phyloP scores from a whole-genome alignment of 2,113 vertebrate species.

The Pseudois nayaur region DNA sequence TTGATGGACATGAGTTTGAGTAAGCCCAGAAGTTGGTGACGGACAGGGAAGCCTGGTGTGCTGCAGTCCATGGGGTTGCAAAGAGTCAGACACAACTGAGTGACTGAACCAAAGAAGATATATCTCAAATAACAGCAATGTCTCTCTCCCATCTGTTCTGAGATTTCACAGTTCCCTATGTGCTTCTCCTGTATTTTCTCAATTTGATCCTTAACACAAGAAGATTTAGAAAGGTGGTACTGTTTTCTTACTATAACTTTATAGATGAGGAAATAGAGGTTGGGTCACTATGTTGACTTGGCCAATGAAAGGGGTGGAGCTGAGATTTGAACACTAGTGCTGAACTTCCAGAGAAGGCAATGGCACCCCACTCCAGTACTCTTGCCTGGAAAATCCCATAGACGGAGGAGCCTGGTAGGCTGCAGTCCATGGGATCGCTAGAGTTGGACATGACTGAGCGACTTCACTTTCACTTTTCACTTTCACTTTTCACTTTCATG shows the following conservation, averaged over 20 bases:
- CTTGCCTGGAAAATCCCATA: no score
- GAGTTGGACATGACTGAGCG: no score
- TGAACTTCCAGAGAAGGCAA: neutral
- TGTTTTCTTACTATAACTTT: neutral
- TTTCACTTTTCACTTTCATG: no score
- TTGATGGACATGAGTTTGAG: neutral
- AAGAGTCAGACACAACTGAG: neutral
- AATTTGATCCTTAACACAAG: neutral
- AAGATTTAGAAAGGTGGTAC: neutral
- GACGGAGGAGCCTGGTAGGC: no score
- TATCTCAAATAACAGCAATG: neutral
- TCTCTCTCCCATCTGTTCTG: neutral
- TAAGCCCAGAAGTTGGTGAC: fast-evolving
- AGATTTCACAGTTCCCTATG: neutral
- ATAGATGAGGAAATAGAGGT: neutral
- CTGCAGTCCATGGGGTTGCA: neutral
- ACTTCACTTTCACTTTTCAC: no score
- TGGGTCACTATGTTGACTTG: neutral
- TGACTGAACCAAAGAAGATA: neutral
- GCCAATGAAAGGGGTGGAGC: neutral
- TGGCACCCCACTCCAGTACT: no score
- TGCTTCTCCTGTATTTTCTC: neutral
- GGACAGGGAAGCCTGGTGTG: neutral
- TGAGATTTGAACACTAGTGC: neutral
- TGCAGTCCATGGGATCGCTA: no score